Evolutionary conservation across 2,888 invertebrate genomes (phyloP).

Genomic region (Gerris lacustris): DNA sequence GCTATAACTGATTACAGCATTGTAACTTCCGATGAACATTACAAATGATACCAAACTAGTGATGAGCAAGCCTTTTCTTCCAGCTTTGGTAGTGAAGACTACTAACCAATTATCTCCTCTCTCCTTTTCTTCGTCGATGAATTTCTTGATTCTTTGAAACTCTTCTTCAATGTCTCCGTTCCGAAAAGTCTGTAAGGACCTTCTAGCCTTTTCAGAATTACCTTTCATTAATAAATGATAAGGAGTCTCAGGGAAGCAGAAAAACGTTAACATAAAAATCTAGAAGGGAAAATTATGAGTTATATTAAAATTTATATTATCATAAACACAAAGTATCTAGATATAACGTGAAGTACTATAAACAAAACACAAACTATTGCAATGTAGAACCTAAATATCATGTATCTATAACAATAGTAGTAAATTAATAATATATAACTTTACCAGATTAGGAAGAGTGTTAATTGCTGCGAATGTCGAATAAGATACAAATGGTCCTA

Average conservation of each 20-base stretch:
- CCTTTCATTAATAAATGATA: neutral
- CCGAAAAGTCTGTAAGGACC: neutral
- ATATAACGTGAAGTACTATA: no score
- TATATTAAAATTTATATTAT: neutral
- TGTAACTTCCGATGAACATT: slow-evolving; percentile 20
- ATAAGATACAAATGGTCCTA: slow-evolving; percentile 19
- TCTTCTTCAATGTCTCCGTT: slow-evolving; percentile 12
- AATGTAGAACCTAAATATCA: no score
- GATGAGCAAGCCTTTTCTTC: slow-evolving; percentile 18
- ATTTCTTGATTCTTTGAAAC: slow-evolving; percentile 17
- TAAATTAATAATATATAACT: no score
- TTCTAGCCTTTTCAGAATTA: neutral
- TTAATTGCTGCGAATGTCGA: slow-evolving; percentile 14
- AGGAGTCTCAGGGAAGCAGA: neutral
- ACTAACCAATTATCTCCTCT: slow-evolving; percentile 18
- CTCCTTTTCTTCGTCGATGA: slow-evolving; percentile 21
- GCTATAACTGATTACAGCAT: slow-evolving; percentile 21
- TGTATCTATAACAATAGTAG: no score
- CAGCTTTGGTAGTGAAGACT: slow-evolving; percentile 20
- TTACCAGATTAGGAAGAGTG: slow-evolving; percentile 8
- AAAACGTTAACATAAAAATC: slow-evolving; percentile 1
- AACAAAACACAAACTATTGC: no score
- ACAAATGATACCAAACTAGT: slow-evolving; percentile 18
- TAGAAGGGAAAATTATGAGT: slow-evolving; percentile 11
- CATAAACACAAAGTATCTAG: no score